Evolutionary conservation across 1,140 invertebrate genomes (phyloP).

Genomic region (Philotrypesis tridentata): DNA sequence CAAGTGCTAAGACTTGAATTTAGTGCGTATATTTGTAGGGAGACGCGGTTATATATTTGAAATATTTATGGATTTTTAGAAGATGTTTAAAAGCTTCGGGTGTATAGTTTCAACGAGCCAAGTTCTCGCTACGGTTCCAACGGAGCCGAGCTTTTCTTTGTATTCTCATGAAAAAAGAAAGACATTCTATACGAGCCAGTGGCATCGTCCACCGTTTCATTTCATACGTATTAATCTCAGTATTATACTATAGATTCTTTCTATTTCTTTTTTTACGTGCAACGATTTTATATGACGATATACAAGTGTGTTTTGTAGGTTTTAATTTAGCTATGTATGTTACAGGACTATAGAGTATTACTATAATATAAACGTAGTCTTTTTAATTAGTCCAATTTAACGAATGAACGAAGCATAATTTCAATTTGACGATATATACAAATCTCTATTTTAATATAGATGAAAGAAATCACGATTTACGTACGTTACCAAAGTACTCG

Average conservation of each 20-base stretch:
- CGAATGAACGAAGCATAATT: neutral
- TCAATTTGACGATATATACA: neutral
- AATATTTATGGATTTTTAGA: slow-evolving; percentile 27
- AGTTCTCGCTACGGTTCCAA: neutral
- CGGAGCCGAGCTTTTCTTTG: neutral
- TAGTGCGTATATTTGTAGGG: slow-evolving; percentile 50
- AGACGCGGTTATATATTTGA: slow-evolving; percentile 19
- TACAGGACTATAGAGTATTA: too few species aligned
- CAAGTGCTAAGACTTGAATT: slow-evolving; percentile 59
- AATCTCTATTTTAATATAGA: neutral
- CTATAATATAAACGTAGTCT: too few species aligned
- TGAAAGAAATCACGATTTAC: slow-evolving; percentile 7
- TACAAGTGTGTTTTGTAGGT: neutral
- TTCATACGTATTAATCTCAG: neutral
- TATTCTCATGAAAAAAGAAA: neutral
- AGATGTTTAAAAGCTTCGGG: neutral
- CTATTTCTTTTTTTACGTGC: neutral
- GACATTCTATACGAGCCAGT: neutral
- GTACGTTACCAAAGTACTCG: slow-evolving; percentile 16
- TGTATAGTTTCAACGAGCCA: neutral
- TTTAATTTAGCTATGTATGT: neutral
- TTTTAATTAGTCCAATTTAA: neutral
- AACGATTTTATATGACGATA: neutral
- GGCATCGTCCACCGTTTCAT: neutral
- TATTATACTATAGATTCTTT: neutral